A percentile compares a stretch with the other conserved stretches of the same genome.
These are phyloP conservation scores for Apamea monoglypha DNA, from an alignment of 2,888 invertebrate species.

Conservation along the genomic window DNA sequence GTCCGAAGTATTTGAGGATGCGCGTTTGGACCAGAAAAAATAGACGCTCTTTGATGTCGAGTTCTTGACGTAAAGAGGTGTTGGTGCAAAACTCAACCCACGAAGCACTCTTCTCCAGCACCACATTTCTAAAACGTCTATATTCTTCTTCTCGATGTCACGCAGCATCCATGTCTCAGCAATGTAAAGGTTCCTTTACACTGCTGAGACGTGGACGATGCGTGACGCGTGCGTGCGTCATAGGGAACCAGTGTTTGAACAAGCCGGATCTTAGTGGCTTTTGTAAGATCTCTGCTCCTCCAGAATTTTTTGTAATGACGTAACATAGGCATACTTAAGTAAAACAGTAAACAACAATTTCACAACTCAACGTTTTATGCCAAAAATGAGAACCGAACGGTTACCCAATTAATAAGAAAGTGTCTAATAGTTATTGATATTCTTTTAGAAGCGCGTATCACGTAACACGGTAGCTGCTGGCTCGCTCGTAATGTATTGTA, in stretches of 20 bases:
- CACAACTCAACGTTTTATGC: slow-evolving; percentile 59
- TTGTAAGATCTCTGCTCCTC: not conserved
- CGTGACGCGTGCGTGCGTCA: too few relatives aligned
- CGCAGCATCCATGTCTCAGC: not conserved
- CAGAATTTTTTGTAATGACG: slow-evolving; percentile 18
- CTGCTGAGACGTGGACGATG: too few relatives aligned
- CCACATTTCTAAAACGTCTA: not conserved
- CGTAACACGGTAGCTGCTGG: slow-evolving; percentile 86
- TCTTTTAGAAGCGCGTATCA: slow-evolving; percentile 79
- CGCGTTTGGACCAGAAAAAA: not conserved
- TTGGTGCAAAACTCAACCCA: too few relatives aligned
- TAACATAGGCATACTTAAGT: slow-evolving; percentile 30
- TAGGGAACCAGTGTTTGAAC: not conserved
- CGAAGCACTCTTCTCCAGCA: not conserved
- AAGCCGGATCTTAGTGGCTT: not conserved
- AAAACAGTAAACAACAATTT: slow-evolving; percentile 50
- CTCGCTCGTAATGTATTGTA: slow-evolving; percentile 85
- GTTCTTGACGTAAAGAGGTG: too few relatives aligned
- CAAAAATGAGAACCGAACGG: slow-evolving; percentile 66
- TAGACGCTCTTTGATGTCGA: not conserved
- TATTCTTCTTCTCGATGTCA: not conserved
- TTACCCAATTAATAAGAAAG: slow-evolving; percentile 78
- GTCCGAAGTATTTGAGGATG: not conserved
- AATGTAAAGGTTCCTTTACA: too few relatives aligned
- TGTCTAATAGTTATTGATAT: slow-evolving; percentile 75